phyloP scores from a whole-genome alignment of 35 echinoderm and acorn worm genomes.

The Lytechinus pictus region DNA sequence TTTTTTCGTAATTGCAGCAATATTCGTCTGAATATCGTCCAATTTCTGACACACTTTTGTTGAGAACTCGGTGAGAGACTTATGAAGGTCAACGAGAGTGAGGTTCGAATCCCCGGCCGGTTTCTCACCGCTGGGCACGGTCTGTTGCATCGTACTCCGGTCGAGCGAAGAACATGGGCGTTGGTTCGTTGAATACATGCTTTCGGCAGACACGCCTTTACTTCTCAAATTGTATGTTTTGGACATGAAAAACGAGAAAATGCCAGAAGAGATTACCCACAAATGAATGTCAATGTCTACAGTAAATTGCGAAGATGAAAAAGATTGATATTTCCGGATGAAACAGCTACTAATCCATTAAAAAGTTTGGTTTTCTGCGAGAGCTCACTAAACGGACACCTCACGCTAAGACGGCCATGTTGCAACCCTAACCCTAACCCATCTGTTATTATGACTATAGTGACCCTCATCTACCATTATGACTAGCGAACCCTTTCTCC shows the following conservation, averaged over 20 bases:
- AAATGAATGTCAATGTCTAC: no score
- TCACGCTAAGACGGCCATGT: background rate
- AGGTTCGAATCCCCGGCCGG: background rate
- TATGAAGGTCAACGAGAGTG: background rate
- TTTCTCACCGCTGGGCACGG: no score
- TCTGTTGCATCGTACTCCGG: background rate
- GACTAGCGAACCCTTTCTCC: no score
- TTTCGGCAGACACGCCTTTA: background rate
- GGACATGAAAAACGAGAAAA: background rate
- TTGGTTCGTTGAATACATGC: background rate
- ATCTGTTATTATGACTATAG: no score
- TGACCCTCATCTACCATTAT: no score
- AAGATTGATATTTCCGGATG: no score
- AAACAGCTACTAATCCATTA: background rate
- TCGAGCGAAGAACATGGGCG: background rate
- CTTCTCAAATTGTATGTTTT: background rate
- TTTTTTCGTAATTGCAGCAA: background rate
- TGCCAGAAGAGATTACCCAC: background rate
- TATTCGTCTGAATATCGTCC: background rate
- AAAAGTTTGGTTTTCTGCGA: background rate
- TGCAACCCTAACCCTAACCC: no score
- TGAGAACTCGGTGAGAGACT: background rate
- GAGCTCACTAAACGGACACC: background rate
- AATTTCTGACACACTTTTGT: no score
- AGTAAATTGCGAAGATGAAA: no score